Percentiles rank a stretch among this genome's conserved stretches.
phyloP scores from a whole-genome alignment of 35 echinoderm and acorn worm genomes.

The Acanthaster planci region DNA sequence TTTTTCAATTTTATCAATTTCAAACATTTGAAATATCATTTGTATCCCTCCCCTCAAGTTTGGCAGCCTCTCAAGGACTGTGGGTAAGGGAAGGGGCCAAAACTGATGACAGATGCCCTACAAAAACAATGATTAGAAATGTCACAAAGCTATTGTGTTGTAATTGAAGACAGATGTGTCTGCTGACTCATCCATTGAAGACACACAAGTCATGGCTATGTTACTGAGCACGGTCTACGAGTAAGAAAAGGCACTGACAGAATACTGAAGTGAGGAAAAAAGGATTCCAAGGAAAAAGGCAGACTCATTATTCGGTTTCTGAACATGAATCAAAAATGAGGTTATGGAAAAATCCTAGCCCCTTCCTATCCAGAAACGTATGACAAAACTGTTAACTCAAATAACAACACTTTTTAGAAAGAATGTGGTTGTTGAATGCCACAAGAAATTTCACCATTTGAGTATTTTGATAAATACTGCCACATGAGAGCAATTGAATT shows the following conservation, averaged over 20 bases:
- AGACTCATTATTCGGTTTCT: background rate
- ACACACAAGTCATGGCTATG: background rate
- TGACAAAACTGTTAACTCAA: too few species aligned
- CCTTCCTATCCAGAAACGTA: too few species aligned
- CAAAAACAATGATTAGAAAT: conserved; percentile 3
- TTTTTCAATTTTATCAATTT: too few species aligned
- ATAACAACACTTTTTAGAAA: too few species aligned
- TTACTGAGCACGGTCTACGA: background rate
- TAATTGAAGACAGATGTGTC: background rate
- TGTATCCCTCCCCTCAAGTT: too few species aligned
- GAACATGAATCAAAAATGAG: background rate
- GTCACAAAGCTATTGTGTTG: background rate
- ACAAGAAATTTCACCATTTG: too few species aligned
- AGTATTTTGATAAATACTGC: too few species aligned
- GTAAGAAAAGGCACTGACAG: background rate
- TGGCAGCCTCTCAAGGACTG: too few species aligned
- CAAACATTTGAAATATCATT: too few species aligned
- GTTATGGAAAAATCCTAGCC: background rate
- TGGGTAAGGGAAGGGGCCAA: too few species aligned
- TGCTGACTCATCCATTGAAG: conserved; percentile 1
- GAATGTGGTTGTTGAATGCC: too few species aligned
- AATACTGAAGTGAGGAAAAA: background rate
- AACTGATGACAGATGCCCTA: background rate
- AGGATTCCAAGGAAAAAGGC: background rate
- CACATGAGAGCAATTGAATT: too few species aligned